Percentiles rank a stretch among this genome's conserved stretches.
Conservation (phyloP, 2,888 invertebrate genomes). For the Drosophila infuscata region DNA sequence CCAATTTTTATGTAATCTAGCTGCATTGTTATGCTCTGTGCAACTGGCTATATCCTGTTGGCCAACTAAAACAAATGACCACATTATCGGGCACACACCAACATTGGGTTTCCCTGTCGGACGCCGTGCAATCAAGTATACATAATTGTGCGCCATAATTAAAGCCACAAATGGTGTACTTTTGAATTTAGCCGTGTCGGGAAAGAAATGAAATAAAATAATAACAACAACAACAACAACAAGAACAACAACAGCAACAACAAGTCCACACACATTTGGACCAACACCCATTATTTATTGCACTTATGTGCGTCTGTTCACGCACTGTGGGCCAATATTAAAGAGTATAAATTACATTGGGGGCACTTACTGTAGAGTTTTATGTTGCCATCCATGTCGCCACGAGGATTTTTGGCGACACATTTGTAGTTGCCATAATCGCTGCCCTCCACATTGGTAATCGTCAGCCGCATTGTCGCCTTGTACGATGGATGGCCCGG, state of each 20-base stretch:
- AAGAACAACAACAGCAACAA: background rate
- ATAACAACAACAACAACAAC: background rate
- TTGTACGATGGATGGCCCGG: conserved; percentile 91
- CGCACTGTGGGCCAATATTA: conserved; percentile 51
- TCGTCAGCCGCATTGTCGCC: conserved; percentile 94
- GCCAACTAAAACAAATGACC: conserved; percentile 46
- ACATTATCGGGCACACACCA: conserved; percentile 41
- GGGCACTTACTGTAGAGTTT: conserved; percentile 93
- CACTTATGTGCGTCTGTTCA: conserved; percentile 7
- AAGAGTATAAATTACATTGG: conserved; percentile 70
- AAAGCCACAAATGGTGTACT: conserved; percentile 71
- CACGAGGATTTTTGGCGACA: conserved; percentile 94
- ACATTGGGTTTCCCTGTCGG: conserved; percentile 9
- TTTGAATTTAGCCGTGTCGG: conserved; percentile 52
- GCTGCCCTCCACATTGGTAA: conserved; percentile 90
- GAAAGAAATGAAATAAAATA: background rate
- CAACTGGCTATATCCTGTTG: conserved; percentile 21
- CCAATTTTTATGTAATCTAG: background rate
- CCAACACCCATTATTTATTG: conserved; percentile 56
- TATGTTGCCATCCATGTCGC: conserved; percentile 95
- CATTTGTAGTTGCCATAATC: conserved; percentile 96
- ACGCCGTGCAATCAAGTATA: conserved; percentile 28
- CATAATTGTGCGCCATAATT: conserved; percentile 63
- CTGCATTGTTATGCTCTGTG: background rate
- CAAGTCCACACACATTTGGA: conserved; percentile 19